Conservation (phyloP, 2,797 vertebrate genomes). For the Periparus ater region DNA sequence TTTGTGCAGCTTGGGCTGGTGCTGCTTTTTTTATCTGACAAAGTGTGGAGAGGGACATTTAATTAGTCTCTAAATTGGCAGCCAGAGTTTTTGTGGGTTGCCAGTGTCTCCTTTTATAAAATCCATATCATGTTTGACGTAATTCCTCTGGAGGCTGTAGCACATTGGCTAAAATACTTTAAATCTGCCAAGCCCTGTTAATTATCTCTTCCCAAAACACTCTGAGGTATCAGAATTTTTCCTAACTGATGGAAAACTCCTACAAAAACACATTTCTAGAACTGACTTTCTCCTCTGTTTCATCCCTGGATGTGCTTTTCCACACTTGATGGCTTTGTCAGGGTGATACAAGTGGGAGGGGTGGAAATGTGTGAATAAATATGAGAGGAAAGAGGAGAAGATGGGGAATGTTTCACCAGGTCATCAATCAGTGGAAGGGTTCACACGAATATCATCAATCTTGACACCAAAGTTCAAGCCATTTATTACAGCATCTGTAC, state of each 20-base stretch:
- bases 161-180: neutral
- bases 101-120: neutral
- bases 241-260: neutral
- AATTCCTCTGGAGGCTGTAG: neutral
- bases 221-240: neutral
- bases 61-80: neutral
- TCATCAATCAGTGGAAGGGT: constrained; percentile 56
- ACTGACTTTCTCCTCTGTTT: neutral
- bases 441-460: constrained; percentile 53
- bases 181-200: neutral
- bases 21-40: neutral
- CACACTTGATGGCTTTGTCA: neutral
- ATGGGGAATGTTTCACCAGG: constrained; percentile 36
- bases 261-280: neutral
- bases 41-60: neutral
- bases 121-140: neutral
- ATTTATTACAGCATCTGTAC: constrained; percentile 50
- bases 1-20: neutral
- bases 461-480: constrained; percentile 54
- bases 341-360: neutral
- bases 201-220: neutral
- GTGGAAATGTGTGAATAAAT: neutral
- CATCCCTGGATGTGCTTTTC: neutral
- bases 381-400: neutral
- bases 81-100: neutral